Conservation (phyloP, 2,888 invertebrate species). For the Apamea sordens region DNA sequence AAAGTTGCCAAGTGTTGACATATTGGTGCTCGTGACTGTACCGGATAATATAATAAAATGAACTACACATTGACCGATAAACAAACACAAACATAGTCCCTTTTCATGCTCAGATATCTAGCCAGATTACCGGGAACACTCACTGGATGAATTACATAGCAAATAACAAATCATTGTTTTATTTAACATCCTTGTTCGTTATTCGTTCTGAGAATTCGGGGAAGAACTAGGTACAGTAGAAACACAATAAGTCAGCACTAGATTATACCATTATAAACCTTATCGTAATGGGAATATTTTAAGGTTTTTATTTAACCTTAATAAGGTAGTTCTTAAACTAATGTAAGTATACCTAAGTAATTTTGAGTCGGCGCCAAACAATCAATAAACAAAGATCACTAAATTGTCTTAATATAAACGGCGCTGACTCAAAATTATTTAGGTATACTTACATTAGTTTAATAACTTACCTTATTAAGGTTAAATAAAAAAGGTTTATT, state of each 20-base stretch:
- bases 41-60: constrained; percentile 30
- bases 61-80: constrained; percentile 8
- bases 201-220: constrained; percentile 42
- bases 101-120: not conserved
- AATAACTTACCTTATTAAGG: no score
- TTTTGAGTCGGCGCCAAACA: no score
- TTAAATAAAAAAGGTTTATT: no score
- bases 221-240: constrained; percentile 4
- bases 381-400: no score
- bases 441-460: no score
- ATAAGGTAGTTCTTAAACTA: no score
- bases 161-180: constrained; percentile 14
- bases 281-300: not conserved
- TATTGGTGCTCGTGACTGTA: no score
- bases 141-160: not conserved
- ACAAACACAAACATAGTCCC: not conserved
- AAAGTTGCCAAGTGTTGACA: no score
- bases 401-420: no score
- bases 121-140: constrained; percentile 32
- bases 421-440: no score
- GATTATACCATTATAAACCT: not conserved
- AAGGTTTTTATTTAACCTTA: no score
- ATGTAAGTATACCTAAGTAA: no score
- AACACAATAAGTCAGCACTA: not conserved
- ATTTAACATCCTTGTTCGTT: constrained; percentile 6